Conservation (phyloP, 1,140 invertebrate species). For the Drosophila kanapiae region DNA sequence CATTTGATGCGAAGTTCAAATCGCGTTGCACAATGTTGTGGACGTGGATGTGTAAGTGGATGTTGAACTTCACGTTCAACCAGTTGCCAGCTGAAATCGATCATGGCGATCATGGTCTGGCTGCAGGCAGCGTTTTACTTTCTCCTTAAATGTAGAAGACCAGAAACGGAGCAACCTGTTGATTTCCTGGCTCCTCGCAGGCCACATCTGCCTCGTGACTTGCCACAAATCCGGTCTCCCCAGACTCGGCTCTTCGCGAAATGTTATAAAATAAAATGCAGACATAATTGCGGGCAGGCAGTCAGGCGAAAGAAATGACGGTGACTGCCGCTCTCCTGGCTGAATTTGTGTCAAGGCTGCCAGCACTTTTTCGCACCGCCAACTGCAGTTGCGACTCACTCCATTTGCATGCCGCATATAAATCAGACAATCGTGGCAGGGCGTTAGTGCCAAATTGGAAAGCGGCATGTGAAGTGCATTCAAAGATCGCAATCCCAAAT, state of each 20-base stretch:
- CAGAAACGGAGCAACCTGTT: constrained; percentile 59
- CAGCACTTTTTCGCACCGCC: constrained; percentile 35
- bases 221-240: constrained; percentile 71
- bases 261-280: constrained; percentile 67
- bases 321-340: constrained; percentile 36
- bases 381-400: constrained; percentile 35
- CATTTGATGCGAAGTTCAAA: constrained; percentile 70
- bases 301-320: constrained; percentile 14
- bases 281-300: constrained; percentile 55
- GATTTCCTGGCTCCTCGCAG: constrained; percentile 64
- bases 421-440: constrained; percentile 53
- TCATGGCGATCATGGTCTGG: constrained; percentile 17
- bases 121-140: constrained; percentile 60
- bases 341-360: constrained; percentile 77
- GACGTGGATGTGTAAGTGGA: constrained; percentile 20
- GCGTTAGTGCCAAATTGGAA: constrained; percentile 65
- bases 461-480: constrained; percentile 49
- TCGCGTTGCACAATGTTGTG: constrained; percentile 59
- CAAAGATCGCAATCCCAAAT: constrained; percentile 22
- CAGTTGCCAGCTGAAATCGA: constrained; percentile 55
- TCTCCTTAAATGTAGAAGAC: constrained; percentile 81
- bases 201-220: constrained; percentile 77
- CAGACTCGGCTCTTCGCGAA: constrained; percentile 6
- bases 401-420: constrained; percentile 62
- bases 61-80: constrained; percentile 68